Conservation (phyloP, 2,888 invertebrate genomes). For the Pandemis cinnamomeana region DNA sequence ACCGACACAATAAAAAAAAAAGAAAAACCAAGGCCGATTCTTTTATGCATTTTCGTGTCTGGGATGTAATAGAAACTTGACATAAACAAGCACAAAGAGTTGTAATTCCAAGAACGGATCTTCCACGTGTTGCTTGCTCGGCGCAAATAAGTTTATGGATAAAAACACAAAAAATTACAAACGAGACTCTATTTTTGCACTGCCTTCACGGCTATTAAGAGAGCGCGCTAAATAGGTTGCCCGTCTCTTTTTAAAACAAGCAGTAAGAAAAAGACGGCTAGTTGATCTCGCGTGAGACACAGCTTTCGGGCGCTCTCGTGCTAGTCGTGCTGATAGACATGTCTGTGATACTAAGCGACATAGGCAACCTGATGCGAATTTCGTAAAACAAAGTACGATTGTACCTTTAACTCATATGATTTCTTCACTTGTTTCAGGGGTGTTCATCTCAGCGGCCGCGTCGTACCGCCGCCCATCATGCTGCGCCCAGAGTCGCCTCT, state of each 20-base stretch:
- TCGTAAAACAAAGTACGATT: background rate
- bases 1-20: background rate
- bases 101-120: background rate
- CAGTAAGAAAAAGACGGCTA: too few relatives aligned
- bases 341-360: too few relatives aligned
- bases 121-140: background rate
- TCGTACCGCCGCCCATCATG: conserved; percentile 73
- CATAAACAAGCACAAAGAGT: background rate
- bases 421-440: conserved; percentile 69
- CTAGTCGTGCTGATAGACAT: too few relatives aligned
- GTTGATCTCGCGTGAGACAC: too few relatives aligned
- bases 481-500: conserved; percentile 82
- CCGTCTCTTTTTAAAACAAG: too few relatives aligned
- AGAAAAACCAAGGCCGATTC: background rate
- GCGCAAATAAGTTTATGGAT: background rate
- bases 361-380: too few relatives aligned
- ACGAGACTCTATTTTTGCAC: too few relatives aligned
- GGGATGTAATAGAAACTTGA: background rate
- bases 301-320: too few relatives aligned
- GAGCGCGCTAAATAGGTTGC: too few relatives aligned
- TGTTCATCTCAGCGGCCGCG: conserved; percentile 66
- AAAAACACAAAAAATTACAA: too few relatives aligned
- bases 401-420: background rate
- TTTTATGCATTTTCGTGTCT: background rate
- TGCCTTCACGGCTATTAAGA: too few relatives aligned